A percentile compares a stretch with the other conserved stretches of the same genome.
phyloP scores from a whole-genome alignment of 2,113 vertebrate species.

The Heterochromis multidens region DNA sequence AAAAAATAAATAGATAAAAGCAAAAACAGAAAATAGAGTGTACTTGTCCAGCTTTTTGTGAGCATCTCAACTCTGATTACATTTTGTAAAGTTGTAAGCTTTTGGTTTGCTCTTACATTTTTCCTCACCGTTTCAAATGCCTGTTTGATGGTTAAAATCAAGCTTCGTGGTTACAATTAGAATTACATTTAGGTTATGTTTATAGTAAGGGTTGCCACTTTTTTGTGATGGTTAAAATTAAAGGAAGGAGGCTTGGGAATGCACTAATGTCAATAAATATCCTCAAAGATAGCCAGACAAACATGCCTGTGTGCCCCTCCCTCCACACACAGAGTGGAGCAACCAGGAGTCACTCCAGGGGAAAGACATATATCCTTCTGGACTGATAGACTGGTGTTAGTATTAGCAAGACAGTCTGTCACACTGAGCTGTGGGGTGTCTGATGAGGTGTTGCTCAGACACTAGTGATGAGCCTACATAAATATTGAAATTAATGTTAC shows the following conservation, averaged over 20 bases:
- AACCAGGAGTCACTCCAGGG: background rate
- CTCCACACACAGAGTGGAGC: background rate
- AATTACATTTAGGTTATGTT: background rate
- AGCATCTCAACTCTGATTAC: background rate
- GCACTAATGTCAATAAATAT: background rate
- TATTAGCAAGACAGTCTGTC: too few species aligned
- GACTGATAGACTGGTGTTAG: background rate
- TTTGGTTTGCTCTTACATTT: background rate
- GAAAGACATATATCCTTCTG: background rate
- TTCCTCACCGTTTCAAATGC: background rate
- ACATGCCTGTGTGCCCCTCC: background rate
- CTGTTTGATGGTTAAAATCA: background rate
- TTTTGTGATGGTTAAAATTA: background rate
- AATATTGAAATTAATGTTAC: constrained; percentile 32
- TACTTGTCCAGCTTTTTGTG: background rate
- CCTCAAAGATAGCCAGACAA: background rate
- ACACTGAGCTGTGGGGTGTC: too few species aligned
- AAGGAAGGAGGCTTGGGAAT: background rate
- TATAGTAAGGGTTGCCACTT: accelerated
- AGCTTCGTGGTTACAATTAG: background rate
- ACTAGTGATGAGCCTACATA: background rate
- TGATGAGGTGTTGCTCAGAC: background rate
- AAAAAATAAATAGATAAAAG: background rate
- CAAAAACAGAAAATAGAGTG: background rate
- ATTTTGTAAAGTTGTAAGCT: background rate